Evolutionary conservation across 30 jellyfish, hydroid and myxozoan species (phyloP).

Genomic region (Cassiopea andromeda): DNA sequence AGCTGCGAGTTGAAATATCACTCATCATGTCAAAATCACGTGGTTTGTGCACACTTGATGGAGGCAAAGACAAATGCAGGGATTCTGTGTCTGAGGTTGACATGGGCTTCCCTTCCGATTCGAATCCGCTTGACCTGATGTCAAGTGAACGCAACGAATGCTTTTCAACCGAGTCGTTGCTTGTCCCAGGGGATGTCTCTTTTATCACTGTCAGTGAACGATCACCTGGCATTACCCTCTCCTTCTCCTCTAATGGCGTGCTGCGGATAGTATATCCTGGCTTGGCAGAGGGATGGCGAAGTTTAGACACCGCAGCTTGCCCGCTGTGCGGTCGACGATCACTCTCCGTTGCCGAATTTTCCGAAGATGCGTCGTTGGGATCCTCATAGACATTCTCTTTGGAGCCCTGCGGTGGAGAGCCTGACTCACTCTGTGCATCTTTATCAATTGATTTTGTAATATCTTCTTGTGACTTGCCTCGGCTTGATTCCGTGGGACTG

Average conservation of each 20-base stretch:
- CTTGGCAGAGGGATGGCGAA: conserved; percentile 73
- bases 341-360: conserved; percentile 85
- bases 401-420: conserved; percentile 71
- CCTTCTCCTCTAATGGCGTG: conserved; percentile 27
- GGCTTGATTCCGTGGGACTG: conserved; percentile 45
- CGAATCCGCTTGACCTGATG: conserved; percentile 84
- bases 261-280: conserved; percentile 55
- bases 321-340: conserved; percentile 60
- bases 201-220: conserved; percentile 66
- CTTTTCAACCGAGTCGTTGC: conserved; percentile 60
- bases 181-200: conserved; percentile 52
- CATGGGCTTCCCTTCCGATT: conserved; percentile 85
- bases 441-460: conserved; percentile 9
- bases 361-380: conserved; percentile 91
- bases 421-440: conserved; percentile 50
- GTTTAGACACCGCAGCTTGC: conserved; percentile 37
- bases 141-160: conserved; percentile 69
- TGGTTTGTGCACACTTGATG: conserved; percentile 38
- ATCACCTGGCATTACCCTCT: conserved; percentile 34
- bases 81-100: conserved; percentile 97
- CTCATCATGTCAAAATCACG: conserved; percentile 88
- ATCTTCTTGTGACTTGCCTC: conserved; percentile 45
- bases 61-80: conserved; percentile 45
- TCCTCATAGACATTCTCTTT: conserved; percentile 77
- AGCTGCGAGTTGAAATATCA: conserved; percentile 91